A percentile compares a stretch with the other conserved stretches of the same genome.
Conservation (phyloP, 2,888 invertebrate genomes). For the Branchipolynoe longqiensis region DNA sequence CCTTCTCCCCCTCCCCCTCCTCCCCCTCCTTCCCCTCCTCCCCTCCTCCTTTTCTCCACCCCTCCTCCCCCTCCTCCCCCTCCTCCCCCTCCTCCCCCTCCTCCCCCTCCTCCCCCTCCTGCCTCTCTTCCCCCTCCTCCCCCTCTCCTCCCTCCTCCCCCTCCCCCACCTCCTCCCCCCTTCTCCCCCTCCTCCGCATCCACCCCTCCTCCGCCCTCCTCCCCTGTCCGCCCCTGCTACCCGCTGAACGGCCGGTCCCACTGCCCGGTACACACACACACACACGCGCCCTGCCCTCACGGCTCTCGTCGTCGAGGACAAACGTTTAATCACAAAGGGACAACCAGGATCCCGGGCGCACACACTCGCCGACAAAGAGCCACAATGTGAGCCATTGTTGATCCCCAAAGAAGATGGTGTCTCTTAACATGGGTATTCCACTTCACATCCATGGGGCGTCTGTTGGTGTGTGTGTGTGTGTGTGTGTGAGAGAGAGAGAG, state of each 20-base stretch:
- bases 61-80: background rate
- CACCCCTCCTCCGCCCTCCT: no score
- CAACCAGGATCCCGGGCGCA: slow-evolving; percentile 13
- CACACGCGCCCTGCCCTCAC: no score
- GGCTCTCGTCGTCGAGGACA: background rate
- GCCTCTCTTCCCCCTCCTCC: no score
- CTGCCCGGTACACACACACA: no score
- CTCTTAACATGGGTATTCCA: background rate
- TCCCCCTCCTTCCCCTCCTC: background rate
- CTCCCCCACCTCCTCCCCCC: no score
- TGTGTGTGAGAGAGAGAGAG: background rate
- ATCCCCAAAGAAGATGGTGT: slow-evolving; percentile 16
- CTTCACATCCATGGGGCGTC: background rate
- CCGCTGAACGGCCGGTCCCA: no score
- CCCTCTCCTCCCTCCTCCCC: no score
- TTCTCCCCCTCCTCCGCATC: no score
- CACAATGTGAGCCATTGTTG: slow-evolving; percentile 33
- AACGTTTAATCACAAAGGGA: slow-evolving; percentile 23
- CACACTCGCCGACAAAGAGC: slow-evolving; percentile 25
- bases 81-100: background rate
- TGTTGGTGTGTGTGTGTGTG: background rate
- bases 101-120: background rate
- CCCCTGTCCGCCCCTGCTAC: no score
- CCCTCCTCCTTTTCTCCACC: background rate
- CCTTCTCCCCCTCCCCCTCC: no score